Percentiles rank a stretch among this genome's conserved stretches.
These are phyloP conservation scores for Fragum fragum DNA, from an alignment of 2,888 invertebrate species.

Conservation along the genomic window DNA sequence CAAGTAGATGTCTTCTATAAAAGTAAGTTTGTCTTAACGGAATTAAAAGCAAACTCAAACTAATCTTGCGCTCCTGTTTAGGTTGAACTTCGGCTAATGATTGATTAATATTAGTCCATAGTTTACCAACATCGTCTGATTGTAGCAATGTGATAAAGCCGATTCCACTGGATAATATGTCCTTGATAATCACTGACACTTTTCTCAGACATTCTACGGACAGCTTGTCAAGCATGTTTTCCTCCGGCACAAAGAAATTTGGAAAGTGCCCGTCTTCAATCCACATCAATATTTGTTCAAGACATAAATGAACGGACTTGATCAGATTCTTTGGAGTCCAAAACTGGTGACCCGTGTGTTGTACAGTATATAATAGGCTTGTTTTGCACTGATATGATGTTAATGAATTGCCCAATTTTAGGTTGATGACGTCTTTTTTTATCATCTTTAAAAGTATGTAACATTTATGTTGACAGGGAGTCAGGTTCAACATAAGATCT, in stretches of 20 bases:
- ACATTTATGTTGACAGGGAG: conserved; percentile 31
- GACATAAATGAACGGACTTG: background rate
- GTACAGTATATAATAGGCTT: conserved; percentile 23
- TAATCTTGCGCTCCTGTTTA: background rate
- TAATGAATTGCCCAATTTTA: conserved; percentile 21
- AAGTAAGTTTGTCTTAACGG: background rate
- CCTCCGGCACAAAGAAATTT: conserved; percentile 38
- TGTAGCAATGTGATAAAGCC: background rate
- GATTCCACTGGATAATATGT: background rate
- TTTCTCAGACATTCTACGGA: background rate
- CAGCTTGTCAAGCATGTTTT: conserved; percentile 37
- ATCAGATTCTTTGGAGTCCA: conserved; percentile 28
- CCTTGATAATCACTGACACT: background rate
- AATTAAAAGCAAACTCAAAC: background rate
- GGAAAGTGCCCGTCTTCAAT: conserved; percentile 4
- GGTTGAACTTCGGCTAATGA: background rate
- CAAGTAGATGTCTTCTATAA: background rate
- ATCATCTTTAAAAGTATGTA: conserved; percentile 36
- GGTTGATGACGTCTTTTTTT: conserved; percentile 30
- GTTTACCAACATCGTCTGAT: background rate
- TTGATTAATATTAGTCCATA: background rate
- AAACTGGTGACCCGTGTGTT: conserved; percentile 2
- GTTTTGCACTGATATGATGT: conserved; percentile 46
- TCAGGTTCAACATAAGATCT: conserved; percentile 26
- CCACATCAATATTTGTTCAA: conserved; percentile 14